phyloP scores from a whole-genome alignment of 2,888 invertebrate species.

The Kuschelorhynchus macadamiae region DNA sequence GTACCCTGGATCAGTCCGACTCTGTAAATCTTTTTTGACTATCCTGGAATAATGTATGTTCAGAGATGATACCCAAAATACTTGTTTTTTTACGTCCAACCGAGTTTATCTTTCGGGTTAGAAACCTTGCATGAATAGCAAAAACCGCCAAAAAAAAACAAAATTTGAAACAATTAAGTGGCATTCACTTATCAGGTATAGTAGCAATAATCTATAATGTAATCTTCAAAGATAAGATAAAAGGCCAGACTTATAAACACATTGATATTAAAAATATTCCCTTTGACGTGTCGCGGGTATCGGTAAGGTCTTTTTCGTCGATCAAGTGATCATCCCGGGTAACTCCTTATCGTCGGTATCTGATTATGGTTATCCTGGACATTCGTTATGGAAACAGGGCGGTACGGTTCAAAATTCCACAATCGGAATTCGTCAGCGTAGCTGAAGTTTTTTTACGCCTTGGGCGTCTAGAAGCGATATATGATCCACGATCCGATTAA shows the following conservation, averaged over 20 bases:
- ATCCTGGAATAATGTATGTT: too few species aligned
- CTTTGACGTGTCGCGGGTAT: conserved; percentile 34
- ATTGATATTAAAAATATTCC: conserved; percentile 35
- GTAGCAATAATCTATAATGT: conserved; percentile 35
- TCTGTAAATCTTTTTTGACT: too few species aligned
- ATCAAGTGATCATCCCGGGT: not conserved
- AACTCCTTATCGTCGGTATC: conserved; percentile 6
- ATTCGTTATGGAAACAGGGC: conserved; percentile 36
- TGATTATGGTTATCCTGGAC: conserved; percentile 38
- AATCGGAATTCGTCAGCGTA: conserved; percentile 12
- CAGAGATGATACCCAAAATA: too few species aligned
- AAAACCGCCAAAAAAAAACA: too few species aligned
- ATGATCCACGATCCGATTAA: not conserved
- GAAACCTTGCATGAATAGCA: too few species aligned
- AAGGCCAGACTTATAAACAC: conserved; percentile 39
- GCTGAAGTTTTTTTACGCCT: conserved; percentile 15
- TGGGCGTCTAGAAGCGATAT: not conserved
- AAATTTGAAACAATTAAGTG: conserved; percentile 21
- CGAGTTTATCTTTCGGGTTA: too few species aligned
- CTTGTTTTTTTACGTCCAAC: too few species aligned
- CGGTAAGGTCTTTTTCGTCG: conserved; percentile 23
- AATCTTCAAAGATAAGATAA: conserved; percentile 44
- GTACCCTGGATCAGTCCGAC: too few species aligned
- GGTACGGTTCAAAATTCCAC: conserved; percentile 25
- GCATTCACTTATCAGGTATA: conserved; percentile 33